These are phyloP conservation scores for Cavia aperea DNA, from an alignment of 2,113 vertebrate genomes.

Conservation along the genomic window DNA sequence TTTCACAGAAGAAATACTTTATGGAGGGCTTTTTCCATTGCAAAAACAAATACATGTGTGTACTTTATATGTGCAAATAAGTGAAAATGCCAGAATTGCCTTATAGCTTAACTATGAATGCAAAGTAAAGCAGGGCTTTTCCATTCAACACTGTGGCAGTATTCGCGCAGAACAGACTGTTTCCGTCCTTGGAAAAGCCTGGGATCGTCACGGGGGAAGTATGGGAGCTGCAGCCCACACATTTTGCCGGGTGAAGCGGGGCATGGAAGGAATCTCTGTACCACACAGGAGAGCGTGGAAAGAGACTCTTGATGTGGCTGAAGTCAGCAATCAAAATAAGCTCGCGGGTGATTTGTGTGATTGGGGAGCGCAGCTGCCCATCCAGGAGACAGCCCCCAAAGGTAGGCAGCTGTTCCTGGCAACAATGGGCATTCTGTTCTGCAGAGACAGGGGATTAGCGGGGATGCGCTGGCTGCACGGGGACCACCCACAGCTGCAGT, in stretches of 20 bases:
- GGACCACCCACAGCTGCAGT: conserved; percentile 62
- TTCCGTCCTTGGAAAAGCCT: not conserved
- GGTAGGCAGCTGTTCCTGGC: conserved; percentile 28
- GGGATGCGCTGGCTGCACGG: not conserved
- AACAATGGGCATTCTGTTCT: conserved; percentile 51
- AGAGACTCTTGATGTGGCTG: not conserved
- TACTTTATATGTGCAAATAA: not conserved
- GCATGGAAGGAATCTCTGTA: not conserved
- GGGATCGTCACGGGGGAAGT: not conserved
- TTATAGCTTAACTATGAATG: not conserved
- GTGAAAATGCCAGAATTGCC: not conserved
- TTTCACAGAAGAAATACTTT: not conserved
- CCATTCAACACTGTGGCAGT: not conserved
- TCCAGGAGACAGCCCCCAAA: conserved; percentile 33
- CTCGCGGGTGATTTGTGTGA: conserved; percentile 30
- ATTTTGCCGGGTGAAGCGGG: not conserved
- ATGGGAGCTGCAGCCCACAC: not conserved
- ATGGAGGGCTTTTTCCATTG: not conserved
- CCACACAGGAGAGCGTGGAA: not conserved
- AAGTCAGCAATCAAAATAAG: conserved; percentile 56
- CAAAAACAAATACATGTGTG: not conserved
- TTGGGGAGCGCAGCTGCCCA: conserved; percentile 20
- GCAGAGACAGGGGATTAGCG: conserved; percentile 40
- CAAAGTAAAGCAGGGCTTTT: not conserved
- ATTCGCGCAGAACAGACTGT: not conserved